A percentile compares a stretch with the other conserved stretches of the same genome.
Evolutionary conservation across 1,140 invertebrate genomes (phyloP).

Genomic region (Lineus longissimus): DNA sequence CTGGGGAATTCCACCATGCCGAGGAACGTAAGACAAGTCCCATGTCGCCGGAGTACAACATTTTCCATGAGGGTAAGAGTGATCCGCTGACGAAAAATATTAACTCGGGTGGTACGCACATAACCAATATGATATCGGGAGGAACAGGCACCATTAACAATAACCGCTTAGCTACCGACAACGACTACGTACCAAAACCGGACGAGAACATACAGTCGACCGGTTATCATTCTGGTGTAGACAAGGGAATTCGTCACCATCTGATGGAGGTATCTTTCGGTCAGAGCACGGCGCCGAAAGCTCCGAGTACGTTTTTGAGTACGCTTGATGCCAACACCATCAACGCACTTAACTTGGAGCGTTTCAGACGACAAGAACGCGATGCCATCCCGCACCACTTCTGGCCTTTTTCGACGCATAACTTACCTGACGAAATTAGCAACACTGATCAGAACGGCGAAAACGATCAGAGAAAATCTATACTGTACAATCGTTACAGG

Average conservation of each 20-base stretch:
- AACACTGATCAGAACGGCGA: background rate
- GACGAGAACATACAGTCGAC: background rate
- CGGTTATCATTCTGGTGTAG: background rate
- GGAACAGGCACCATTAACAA: background rate
- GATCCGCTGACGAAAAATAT: background rate
- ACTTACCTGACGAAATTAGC: background rate
- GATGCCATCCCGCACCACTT: background rate
- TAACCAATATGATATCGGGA: background rate
- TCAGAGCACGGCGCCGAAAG: background rate
- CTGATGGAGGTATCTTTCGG: constrained; percentile 5
- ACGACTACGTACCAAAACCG: background rate
- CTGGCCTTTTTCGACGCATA: background rate
- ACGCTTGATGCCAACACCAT: background rate
- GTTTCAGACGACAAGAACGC: background rate
- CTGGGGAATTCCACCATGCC: background rate
- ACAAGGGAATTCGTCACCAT: background rate
- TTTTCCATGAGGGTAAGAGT: background rate
- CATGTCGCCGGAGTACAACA: background rate
- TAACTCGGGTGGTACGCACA: background rate
- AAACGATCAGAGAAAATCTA: background rate
- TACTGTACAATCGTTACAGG: background rate
- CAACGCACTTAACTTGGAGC: background rate
- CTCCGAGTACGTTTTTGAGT: background rate
- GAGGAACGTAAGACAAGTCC: background rate
- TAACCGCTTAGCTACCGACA: background rate